Base-by-base conservation (phyloP, 2,113 vertebrate genomes). In the Telmatochromis sp. region DNA sequence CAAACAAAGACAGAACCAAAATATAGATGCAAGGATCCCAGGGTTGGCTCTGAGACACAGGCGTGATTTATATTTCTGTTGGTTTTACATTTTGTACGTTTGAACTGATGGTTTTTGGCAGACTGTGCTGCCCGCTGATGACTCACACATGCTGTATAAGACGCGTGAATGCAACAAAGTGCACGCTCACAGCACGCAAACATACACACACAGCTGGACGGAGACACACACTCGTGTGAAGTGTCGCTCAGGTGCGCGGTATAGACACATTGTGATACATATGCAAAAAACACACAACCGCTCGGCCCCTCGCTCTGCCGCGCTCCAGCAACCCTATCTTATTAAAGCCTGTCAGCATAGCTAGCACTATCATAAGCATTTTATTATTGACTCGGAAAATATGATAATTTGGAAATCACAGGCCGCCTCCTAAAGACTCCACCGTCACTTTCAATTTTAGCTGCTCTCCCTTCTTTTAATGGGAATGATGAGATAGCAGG, bases 361-460 rank as follows among this genome's bases (percentile, higher is more conserved):
- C 95, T 95, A 95, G 94, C 96, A 93, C 95, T 95, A 96, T 97
- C 96, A 96, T 96, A 96, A 95, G 95, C 95, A 93, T 96, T 96
- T 96, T 96, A 96, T 96, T 97, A 96, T 96, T 95, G 95, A 96
- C 96, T 96, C 88, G 82, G 95, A 96, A 96, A 96, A 96, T 97
- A 97, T 96, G 95, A 96, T 97, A 96, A 97, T 97, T 96, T 95
- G 94, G 92, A 96, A 96, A 97, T 96, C 96, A 96, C 93, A 96
- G 92, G 92, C 95, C 84, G 92, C 93, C 95, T 96, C 95, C 95
- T 94, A 95, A 96, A 95, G 95, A 95, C 95, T 93, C 93, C 86
- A 86, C 92, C 90, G 92, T 95, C 95, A 94, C 94, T 96, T 96
- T 95, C 94, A 96, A 96, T 96, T 96, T 96, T 81, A 94, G 94